phyloP scores from a whole-genome alignment of 2,797 vertebrate genomes.

The Natrix natrix region DNA sequence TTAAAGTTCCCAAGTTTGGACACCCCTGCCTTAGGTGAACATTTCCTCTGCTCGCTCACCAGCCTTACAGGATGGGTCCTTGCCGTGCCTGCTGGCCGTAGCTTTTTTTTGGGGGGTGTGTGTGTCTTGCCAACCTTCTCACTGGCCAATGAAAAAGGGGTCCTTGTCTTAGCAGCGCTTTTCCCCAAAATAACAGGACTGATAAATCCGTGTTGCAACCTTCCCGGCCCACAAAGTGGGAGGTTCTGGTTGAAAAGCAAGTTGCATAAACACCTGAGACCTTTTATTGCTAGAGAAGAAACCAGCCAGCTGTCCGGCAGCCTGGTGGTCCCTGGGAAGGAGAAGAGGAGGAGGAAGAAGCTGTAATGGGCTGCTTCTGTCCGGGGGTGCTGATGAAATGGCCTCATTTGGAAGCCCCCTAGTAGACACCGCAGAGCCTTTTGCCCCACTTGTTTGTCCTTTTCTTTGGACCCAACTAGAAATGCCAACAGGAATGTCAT shows the following conservation, averaged over 20 bases:
- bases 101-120: too few relatives aligned
- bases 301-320: slow-evolving; percentile 9
- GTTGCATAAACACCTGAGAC: slow-evolving; percentile 7
- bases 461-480: neutral
- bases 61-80: neutral
- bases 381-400: neutral
- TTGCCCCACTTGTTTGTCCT: neutral
- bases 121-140: neutral
- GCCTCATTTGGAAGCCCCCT: neutral
- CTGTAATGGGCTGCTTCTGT: neutral
- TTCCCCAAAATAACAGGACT: neutral
- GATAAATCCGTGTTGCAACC: neutral
- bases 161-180: neutral
- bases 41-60: neutral
- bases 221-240: neutral
- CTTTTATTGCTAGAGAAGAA: slow-evolving; percentile 21
- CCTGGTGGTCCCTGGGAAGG: neutral
- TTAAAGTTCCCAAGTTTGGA: too few relatives aligned
- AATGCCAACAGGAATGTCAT: neutral
- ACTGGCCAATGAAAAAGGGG: neutral
- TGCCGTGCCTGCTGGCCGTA: neutral
- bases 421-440: neutral
- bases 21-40: neutral
- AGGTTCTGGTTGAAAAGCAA: neutral
- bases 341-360: neutral